phyloP scores from a whole-genome alignment of 2,888 invertebrate species.

The Tenthredo livida region DNA sequence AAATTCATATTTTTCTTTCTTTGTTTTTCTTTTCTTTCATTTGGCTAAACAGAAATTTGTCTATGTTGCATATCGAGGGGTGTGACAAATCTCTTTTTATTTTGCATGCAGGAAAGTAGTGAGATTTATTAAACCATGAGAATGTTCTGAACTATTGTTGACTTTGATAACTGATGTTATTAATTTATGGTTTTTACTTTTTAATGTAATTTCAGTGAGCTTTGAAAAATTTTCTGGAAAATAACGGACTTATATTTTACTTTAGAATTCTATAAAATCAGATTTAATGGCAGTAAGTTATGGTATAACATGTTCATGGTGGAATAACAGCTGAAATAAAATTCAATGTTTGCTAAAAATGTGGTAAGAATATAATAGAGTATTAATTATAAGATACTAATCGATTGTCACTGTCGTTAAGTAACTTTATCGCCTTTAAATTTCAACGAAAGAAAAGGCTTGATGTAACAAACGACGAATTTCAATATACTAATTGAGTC shows the following conservation, averaged over 20 bases:
- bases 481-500: neutral
- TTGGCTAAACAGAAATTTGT: neutral
- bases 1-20: conserved; percentile 42
- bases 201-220: neutral
- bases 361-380: conserved; percentile 6
- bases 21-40: neutral
- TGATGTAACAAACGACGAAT: neutral
- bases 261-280: conserved; percentile 2
- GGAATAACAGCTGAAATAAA: conserved; percentile 29
- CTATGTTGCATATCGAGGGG: neutral
- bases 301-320: conserved; percentile 32
- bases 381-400: conserved; percentile 15
- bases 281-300: conserved; percentile 46
- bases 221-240: neutral
- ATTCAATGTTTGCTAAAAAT: conserved; percentile 31
- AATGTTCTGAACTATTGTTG: neutral
- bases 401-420: neutral
- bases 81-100: neutral
- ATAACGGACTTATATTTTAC: neutral
- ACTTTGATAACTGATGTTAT: neutral
- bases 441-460: neutral
- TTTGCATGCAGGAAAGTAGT: neutral
- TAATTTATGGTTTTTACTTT: neutral
- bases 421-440: conserved; percentile 18
- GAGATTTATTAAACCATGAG: neutral